A percentile compares a stretch with the other conserved stretches of the same genome.
phyloP scores from a whole-genome alignment of 2,888 invertebrate genomes.

The Zaprionus obscuricornis region DNA sequence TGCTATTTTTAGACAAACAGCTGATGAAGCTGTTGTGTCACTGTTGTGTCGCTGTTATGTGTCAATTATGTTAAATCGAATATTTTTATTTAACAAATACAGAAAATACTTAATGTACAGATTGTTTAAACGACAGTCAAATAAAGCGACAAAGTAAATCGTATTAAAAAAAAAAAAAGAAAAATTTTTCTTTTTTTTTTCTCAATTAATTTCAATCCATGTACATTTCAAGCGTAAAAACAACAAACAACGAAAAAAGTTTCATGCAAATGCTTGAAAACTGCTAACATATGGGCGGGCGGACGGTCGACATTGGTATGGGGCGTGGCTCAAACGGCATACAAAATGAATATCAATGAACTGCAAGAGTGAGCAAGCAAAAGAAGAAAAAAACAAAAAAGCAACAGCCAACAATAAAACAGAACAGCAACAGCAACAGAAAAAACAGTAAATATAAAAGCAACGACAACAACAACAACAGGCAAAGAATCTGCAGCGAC shows the following conservation, averaged over 20 bases:
- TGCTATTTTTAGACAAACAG: too few species aligned
- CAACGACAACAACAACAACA: constrained; percentile 29
- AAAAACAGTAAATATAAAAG: constrained; percentile 34
- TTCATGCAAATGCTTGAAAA: constrained; percentile 27
- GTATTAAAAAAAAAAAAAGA: too few species aligned
- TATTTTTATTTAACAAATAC: not conserved
- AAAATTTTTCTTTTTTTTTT: constrained; percentile 35
- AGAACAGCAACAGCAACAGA: constrained; percentile 33
- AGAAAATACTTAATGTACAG: not conserved
- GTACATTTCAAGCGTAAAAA: constrained; percentile 30
- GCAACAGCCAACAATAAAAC: constrained; percentile 39
- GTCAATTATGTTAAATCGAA: too few species aligned
- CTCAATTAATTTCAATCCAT: constrained; percentile 53
- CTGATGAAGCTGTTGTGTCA: too few species aligned
- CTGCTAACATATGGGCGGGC: constrained; percentile 22
- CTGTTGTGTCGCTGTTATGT: too few species aligned
- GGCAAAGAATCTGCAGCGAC: constrained; percentile 22
- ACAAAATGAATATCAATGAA: constrained; percentile 66
- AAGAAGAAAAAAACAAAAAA: constrained; percentile 36
- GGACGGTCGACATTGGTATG: constrained; percentile 11
- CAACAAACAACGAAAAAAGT: constrained; percentile 8
- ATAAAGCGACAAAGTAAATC: constrained; percentile 43
- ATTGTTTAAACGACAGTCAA: not conserved
- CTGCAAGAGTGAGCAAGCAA: constrained; percentile 46
- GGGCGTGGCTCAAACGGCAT: constrained; percentile 55